Evolutionary conservation across 2,888 invertebrate genomes (phyloP), one percentile per base, ranked within the genome.

Genomic region (Hemithea aestivaria): DNA sequence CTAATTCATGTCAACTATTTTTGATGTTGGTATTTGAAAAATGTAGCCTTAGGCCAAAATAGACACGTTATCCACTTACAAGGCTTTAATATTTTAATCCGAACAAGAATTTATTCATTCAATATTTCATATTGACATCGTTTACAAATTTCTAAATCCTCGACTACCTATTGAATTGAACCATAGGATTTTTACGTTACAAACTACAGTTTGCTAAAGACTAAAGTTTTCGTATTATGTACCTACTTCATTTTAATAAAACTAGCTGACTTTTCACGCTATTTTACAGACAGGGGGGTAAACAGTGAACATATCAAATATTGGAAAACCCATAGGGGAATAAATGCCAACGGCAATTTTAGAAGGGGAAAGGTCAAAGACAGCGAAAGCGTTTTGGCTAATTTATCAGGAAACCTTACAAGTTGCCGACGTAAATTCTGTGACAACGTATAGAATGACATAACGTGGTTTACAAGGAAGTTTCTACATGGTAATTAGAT

Each of bases 401-500:
- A 46, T 29, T 35, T 33, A 44, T 46, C 27, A 46, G 40, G 61
- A 62, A 64, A 55, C 57, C 58, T 39, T 58, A 37, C 10, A n/a
- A 61, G 24, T 48, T 39, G 50, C 47, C 45, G 56, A 38, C 39
- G 37, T 49, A 46, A 39, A 34, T 42, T 35, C 46, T 44, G 45
- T 48, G 48, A 30, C 48, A 43, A 39, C 16, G 16, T 16, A 16
- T 16, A 53, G 48, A 49, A 51, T 54, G 53, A 47, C 41, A 44
- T 45, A 49, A 38, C 16, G 34, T 28, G 37, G 45, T 40, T 27
- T 40, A 48, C 53, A 40, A 47, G 50, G 56, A 53, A 58, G 54
- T 59, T 53, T 53, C 58, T 51, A 55, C 49, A 49, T 44, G 53
- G 53, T 66, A 68, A 66, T 66, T 60, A 48, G 63, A 64, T 66